Percentiles rank a stretch among this genome's conserved stretches.
Conservation (phyloP, 2,888 invertebrate genomes). For the Hydriomena furcata region DNA sequence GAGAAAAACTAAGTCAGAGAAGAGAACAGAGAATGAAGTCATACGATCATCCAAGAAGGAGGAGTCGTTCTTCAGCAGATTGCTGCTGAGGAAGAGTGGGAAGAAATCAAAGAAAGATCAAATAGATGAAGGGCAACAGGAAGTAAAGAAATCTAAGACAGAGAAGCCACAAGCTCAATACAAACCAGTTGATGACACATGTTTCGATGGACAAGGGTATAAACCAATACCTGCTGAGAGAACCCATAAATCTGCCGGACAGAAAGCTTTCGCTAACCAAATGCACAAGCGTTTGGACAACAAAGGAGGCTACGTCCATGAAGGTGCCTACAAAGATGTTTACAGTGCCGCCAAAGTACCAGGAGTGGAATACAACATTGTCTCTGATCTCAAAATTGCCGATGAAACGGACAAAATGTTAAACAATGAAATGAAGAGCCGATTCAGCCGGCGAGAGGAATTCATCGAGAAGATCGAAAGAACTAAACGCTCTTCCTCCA, state of each 20-base stretch:
- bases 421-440: constrained; percentile 69
- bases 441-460: constrained; percentile 70
- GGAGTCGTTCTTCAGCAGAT: constrained; percentile 85
- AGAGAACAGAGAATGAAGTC: constrained; percentile 76
- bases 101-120: constrained; percentile 86
- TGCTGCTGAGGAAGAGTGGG: constrained; percentile 87
- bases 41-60: constrained; percentile 80
- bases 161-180: constrained; percentile 65
- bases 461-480: constrained; percentile 63
- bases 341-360: constrained; percentile 75
- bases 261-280: constrained; percentile 78
- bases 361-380: constrained; percentile 72
- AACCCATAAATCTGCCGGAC: constrained; percentile 73
- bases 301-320: constrained; percentile 78
- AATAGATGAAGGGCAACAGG: constrained; percentile 67
- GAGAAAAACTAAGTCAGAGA: constrained; percentile 77
- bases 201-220: constrained; percentile 59
- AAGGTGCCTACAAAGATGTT: constrained; percentile 75
- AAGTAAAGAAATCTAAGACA: constrained; percentile 67
- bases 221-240: constrained; percentile 73
- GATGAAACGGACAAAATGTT: constrained; percentile 78
- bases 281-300: constrained; percentile 79
- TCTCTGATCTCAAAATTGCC: constrained; percentile 77
- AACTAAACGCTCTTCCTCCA: constrained; percentile 63
- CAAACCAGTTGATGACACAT: constrained; percentile 64